Conservation (phyloP, 2,888 invertebrate genomes). For the Petrolisthes manimaculis region DNA sequence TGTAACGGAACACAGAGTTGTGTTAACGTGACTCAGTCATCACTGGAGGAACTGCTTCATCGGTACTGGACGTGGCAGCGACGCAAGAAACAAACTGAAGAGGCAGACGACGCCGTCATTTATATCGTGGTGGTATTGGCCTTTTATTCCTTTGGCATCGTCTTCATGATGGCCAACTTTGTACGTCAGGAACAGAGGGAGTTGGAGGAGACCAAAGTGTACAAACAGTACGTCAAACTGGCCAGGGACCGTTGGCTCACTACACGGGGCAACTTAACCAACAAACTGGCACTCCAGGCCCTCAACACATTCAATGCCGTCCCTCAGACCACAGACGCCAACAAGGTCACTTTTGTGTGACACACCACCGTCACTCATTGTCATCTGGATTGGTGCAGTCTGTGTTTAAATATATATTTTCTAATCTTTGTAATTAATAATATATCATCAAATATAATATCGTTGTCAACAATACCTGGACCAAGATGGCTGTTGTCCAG, state of each 20-base stretch:
- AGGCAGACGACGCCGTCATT: slow-evolving; percentile 68
- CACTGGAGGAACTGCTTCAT: slow-evolving; percentile 38
- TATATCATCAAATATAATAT: background rate
- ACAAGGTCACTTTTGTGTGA: slow-evolving; percentile 61
- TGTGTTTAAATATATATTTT: background rate
- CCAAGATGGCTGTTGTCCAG: too few relatives aligned
- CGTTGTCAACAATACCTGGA: background rate
- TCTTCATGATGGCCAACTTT: slow-evolving; percentile 68
- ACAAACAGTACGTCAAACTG: slow-evolving; percentile 68
- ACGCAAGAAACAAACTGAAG: slow-evolving; percentile 20
- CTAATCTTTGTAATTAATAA: background rate
- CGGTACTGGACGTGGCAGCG: slow-evolving; percentile 38
- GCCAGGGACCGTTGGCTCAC: slow-evolving; percentile 65
- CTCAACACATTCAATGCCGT: slow-evolving; percentile 67
- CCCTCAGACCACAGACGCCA: slow-evolving; percentile 62
- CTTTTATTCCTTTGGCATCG: slow-evolving; percentile 68
- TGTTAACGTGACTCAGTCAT: slow-evolving; percentile 46
- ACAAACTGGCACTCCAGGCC: slow-evolving; percentile 67
- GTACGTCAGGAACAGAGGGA: slow-evolving; percentile 67
- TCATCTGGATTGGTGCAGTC: background rate
- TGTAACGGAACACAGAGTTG: slow-evolving; percentile 43
- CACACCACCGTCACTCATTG: background rate
- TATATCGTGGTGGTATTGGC: slow-evolving; percentile 68
- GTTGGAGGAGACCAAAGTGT: slow-evolving; percentile 69
- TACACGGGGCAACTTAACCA: slow-evolving; percentile 66